phyloP scores from a whole-genome alignment of 2,888 invertebrate genomes.

The Macropis europaea region DNA sequence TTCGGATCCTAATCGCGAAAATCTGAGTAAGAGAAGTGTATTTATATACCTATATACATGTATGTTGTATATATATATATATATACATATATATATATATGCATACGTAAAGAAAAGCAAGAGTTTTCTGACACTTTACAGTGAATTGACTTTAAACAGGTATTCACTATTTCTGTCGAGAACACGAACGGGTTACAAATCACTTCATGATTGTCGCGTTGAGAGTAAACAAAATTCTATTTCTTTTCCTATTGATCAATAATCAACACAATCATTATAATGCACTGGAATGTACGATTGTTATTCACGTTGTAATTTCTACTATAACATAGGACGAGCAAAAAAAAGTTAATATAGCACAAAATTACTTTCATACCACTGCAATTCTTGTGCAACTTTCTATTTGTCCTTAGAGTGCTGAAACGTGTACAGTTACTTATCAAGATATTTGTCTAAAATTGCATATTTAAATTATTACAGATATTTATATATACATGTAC shows the following conservation, averaged over 20 bases:
- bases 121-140: constrained; percentile 73
- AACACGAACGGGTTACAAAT: constrained; percentile 12
- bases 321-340: neutral
- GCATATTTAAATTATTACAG: constrained; percentile 14
- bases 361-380: constrained; percentile 29
- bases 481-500: constrained; percentile 17
- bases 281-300: constrained; percentile 10
- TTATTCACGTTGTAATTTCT: constrained; percentile 12
- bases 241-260: constrained; percentile 14
- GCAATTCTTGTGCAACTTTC: constrained; percentile 31
- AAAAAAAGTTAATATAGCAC: constrained; percentile 22
- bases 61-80: constrained; percentile 44
- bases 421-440: constrained; percentile 38
- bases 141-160: constrained; percentile 65
- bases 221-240: constrained; percentile 18
- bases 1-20: constrained; percentile 54
- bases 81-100: neutral
- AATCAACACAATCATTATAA: neutral
- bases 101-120: constrained; percentile 21
- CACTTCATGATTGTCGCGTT: constrained; percentile 10
- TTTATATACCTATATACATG: constrained; percentile 54
- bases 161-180: constrained; percentile 13
- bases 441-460: constrained; percentile 1
- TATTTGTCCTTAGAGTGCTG: constrained; percentile 51
- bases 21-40: constrained; percentile 65